Conservation (phyloP, 2,113 vertebrate species). For the Pluvianellus socialis region DNA sequence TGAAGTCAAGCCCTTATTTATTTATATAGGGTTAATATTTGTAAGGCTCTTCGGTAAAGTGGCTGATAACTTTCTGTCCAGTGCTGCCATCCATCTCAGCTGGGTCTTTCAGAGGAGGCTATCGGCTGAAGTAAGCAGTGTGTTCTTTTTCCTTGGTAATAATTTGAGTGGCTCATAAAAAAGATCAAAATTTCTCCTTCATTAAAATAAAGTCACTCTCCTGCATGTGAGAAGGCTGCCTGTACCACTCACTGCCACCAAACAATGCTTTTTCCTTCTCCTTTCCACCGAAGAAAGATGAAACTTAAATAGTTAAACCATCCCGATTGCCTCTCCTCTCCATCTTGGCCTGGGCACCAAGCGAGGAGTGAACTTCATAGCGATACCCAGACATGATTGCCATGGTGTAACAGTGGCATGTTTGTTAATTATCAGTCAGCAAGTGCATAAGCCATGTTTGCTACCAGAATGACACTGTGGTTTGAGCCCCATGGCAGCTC, state of each 20-base stretch:
- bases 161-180: not conserved
- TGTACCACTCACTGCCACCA: not conserved
- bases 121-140: not conserved
- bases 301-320: not conserved
- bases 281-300: not conserved
- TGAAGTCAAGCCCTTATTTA: slow-evolving; percentile 33
- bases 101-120: not conserved
- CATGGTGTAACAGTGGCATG: not conserved
- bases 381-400: not conserved
- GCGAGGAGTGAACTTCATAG: not conserved
- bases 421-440: not conserved
- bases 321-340: not conserved
- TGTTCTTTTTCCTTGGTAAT: not conserved
- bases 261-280: not conserved
- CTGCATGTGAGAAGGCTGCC: not conserved
- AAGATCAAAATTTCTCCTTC: not conserved
- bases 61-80: slow-evolving; percentile 7
- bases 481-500: not conserved
- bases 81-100: slow-evolving; percentile 6
- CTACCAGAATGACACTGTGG: not conserved
- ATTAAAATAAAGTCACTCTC: not conserved
- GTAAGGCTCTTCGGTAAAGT: not conserved
- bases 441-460: not conserved
- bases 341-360: not conserved
- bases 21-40: slow-evolving; percentile 44